Evolutionary conservation across 2,888 invertebrate species (phyloP), one percentile per base, ranked within the genome.

Genomic region (Sialis lutaria): DNA sequence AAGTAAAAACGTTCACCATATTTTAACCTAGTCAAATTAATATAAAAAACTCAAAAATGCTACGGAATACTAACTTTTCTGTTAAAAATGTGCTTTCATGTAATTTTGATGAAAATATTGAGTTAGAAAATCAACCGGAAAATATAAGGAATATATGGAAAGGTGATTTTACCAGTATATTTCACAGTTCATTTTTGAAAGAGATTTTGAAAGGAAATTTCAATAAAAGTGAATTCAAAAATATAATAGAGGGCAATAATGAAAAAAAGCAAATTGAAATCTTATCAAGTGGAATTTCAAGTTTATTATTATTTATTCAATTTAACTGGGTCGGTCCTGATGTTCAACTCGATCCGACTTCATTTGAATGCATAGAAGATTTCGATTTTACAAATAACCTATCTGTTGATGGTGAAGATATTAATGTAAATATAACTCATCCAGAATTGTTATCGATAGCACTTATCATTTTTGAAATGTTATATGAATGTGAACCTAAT

Each of bases 271-370:
- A 22, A 10, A 33, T 42, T 30, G 34, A 35, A 10, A 12, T 34
- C 9, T 35, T 47, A 5, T 42, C 67, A 45, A 62, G 75, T 45
- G 83, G 78, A 2, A 69, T 85, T 12, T 72, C 79, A 35, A 71
- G 79, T 53, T 65, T 87, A 32, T 67, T 82, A 44, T 70, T 73
- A 31, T 92, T 90, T 64, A 73, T 86, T 46, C 83, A 88, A 61
- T 71, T 71, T 46, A 92, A 92, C 64, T 91, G 87, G 75, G 80
- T 81, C 44, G 84, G 90, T 1, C 85, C 87, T 4, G 64, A 69
- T 40, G 59, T 71, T 32, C 60, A 67, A 34, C 57, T 68, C 1
- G 57, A 68, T 34, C 69, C 69, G 54, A 58, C 73, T 12, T 63
- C 64, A 7, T 51, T 53, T 1, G 60, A 65, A 37, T 68, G 67